Evolutionary conservation across 2,888 invertebrate species (phyloP).

Genomic region (Lasioglossum lativentre): DNA sequence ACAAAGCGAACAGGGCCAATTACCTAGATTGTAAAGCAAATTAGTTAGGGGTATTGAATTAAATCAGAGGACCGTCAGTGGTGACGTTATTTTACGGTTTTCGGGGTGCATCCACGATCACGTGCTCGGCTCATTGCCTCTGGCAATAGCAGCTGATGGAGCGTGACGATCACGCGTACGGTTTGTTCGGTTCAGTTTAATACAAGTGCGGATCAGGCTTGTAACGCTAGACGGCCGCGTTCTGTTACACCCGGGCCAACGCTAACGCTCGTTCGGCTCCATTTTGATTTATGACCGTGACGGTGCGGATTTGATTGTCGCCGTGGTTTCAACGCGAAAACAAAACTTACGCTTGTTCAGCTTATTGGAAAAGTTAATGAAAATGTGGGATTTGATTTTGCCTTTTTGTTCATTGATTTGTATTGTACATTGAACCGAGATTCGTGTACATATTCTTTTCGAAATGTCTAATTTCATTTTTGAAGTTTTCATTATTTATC

Average conservation of each 20-base stretch:
- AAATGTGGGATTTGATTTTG: neutral
- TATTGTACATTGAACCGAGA: neutral
- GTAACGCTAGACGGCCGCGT: conserved; percentile 14
- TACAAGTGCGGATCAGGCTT: conserved; percentile 34
- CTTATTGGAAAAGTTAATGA: neutral
- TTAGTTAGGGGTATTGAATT: conserved; percentile 22
- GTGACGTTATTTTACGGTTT: conserved; percentile 40
- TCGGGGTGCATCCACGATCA: conserved; percentile 26
- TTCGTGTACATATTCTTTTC: neutral
- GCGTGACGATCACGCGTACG: conserved; percentile 52
- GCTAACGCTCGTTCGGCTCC: neutral
- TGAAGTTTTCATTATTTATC: neutral
- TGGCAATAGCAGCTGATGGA: conserved; percentile 42
- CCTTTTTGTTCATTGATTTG: neutral
- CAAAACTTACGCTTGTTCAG: conserved; percentile 5
- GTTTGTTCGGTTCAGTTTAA: conserved; percentile 52
- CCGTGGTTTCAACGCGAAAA: neutral
- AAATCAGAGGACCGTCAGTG: conserved; percentile 16
- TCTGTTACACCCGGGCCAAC: conserved; percentile 24
- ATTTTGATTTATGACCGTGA: conserved; percentile 40
- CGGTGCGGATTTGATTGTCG: conserved; percentile 22
- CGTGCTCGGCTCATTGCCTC: conserved; percentile 46
- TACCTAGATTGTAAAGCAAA: neutral
- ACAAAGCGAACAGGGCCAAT: neutral
- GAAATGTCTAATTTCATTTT: neutral